Conservation (phyloP, 2,797 vertebrate species). For the Cyclura pinguis region DNA sequence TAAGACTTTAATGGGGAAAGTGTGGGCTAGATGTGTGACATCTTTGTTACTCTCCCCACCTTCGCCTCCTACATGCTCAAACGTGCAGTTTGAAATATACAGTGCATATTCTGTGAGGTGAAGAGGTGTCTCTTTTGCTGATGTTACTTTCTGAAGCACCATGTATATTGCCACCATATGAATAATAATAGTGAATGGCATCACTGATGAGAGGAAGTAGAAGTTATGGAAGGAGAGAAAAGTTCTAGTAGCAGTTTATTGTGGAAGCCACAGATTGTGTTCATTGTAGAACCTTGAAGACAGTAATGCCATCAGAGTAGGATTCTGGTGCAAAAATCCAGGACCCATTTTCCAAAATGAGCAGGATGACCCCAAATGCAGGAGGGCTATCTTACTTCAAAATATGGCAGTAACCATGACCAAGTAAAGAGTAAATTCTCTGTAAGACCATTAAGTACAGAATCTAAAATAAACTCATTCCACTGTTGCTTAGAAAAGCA, state of each 20-base stretch:
- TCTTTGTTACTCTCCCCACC: too few species aligned
- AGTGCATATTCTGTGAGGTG: too few species aligned
- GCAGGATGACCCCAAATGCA: too few species aligned
- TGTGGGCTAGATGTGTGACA: background rate
- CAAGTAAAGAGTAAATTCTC: too few species aligned
- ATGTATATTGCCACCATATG: background rate
- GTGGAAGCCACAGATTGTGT: background rate
- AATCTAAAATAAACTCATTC: background rate
- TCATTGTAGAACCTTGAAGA: background rate
- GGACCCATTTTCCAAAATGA: too few species aligned
- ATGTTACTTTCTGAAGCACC: background rate
- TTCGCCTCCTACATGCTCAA: background rate
- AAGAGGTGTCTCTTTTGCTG: background rate
- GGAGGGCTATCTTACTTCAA: too few species aligned
- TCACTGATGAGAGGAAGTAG: background rate
- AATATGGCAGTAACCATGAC: too few species aligned
- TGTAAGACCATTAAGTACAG: background rate
- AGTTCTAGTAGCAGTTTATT: background rate
- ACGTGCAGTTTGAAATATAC: background rate
- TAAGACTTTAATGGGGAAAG: background rate
- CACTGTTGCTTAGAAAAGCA: background rate
- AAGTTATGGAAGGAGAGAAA: background rate
- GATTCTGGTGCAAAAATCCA: background rate
- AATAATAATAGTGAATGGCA: background rate
- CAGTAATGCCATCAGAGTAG: background rate